Conservation (phyloP, 2,888 invertebrate species). For the Microplitis deprimator region DNA sequence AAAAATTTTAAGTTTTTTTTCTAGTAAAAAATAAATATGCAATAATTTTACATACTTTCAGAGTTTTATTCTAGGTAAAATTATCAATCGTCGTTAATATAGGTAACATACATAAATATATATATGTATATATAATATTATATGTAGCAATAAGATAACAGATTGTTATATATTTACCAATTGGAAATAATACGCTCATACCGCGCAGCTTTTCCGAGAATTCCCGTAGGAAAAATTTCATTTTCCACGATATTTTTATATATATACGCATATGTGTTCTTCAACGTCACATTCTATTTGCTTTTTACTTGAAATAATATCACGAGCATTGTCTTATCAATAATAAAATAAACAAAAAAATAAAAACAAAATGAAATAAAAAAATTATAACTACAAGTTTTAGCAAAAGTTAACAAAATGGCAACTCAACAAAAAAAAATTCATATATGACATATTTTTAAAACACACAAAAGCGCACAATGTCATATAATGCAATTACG, state of each 20-base stretch:
- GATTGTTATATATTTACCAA: neutral
- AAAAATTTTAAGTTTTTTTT: too few relatives aligned
- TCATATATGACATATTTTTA: too few relatives aligned
- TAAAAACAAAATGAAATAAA: neutral
- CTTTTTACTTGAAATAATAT: neutral
- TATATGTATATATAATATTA: neutral
- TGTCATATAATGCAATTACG: too few relatives aligned
- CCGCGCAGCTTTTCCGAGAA: conserved; percentile 2
- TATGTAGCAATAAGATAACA: neutral
- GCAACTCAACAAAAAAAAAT: neutral
- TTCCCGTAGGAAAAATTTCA: conserved; percentile 11
- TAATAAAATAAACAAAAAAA: neutral
- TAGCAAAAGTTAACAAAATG: neutral
- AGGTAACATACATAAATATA: too few relatives aligned
- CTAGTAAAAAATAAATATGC: too few relatives aligned
- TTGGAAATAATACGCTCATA: neutral
- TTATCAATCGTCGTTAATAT: too few relatives aligned
- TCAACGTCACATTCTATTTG: neutral
- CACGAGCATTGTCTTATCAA: neutral
- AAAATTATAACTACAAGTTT: neutral
- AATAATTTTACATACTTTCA: too few relatives aligned
- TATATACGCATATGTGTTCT: neutral
- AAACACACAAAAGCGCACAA: too few relatives aligned
- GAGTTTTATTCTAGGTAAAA: too few relatives aligned
- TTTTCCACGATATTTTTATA: neutral